phyloP scores from a whole-genome alignment of 64 coral and sea anemone genomes.

The Actinia equina region DNA sequence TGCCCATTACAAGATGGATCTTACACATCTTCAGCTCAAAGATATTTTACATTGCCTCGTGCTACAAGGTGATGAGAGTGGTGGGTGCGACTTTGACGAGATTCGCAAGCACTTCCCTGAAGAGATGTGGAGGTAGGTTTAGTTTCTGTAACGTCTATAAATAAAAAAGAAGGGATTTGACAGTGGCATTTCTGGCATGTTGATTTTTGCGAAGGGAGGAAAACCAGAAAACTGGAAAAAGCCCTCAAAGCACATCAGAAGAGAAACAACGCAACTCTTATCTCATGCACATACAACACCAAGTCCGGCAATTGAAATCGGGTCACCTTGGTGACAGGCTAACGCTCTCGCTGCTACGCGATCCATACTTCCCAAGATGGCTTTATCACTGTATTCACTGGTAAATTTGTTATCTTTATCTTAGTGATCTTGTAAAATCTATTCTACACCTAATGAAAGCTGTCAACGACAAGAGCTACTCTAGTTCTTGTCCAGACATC shows the following conservation, averaged over 20 bases:
- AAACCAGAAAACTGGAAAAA: too few relatives aligned
- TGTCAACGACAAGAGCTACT: background rate
- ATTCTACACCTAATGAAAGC: background rate
- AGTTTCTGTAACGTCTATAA: background rate
- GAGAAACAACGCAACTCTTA: too few relatives aligned
- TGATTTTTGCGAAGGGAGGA: too few relatives aligned
- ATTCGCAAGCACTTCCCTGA: slow-evolving; percentile 26
- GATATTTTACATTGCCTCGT: slow-evolving; percentile 8
- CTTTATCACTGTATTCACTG: too few relatives aligned
- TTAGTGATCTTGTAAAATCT: background rate
- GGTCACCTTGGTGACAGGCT: too few relatives aligned
- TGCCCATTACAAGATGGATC: background rate
- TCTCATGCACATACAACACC: too few relatives aligned
- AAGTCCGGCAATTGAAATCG: too few relatives aligned
- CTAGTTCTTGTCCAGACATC: background rate
- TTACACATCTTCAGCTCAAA: background rate
- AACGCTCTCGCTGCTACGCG: too few relatives aligned
- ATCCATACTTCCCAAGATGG: background rate
- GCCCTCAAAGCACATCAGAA: too few relatives aligned
- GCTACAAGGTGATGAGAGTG: background rate
- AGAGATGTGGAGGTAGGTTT: slow-evolving; percentile 24
- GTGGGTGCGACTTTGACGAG: slow-evolving; percentile 21
- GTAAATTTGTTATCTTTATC: background rate
- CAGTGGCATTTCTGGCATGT: background rate
- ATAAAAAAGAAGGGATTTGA: too few relatives aligned